Evolutionary conservation across 2,797 vertebrate genomes (phyloP).

Genomic region (Phrynocephalus vlangalii): DNA sequence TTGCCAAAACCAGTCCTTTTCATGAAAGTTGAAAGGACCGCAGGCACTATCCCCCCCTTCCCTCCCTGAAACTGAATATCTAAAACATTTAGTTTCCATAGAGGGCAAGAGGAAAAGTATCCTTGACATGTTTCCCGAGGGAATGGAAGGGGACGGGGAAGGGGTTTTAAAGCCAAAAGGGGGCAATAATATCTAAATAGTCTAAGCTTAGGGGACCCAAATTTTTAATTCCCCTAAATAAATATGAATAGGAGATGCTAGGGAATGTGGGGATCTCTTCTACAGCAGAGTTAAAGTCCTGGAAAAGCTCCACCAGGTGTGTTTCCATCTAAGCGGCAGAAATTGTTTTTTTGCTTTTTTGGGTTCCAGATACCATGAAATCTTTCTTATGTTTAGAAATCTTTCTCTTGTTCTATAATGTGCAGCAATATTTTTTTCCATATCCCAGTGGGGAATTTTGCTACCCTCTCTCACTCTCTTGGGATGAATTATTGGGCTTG

Average conservation of each 20-base stretch:
- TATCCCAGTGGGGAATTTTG: slow-evolving; percentile 12
- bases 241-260: not conserved
- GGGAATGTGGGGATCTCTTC: not conserved
- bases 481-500: slow-evolving; percentile 36
- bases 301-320: not conserved
- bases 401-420: slow-evolving; percentile 1
- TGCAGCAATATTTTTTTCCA: slow-evolving; percentile 21
- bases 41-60: too few relatives aligned
- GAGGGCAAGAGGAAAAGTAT: not conserved
- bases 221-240: slow-evolving; percentile 4
- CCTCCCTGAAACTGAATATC: not conserved
- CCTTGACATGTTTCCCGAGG: not conserved
- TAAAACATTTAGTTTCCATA: not conserved
- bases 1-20: not conserved
- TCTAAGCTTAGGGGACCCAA: not conserved
- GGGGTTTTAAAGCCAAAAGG: not conserved
- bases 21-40: not conserved
- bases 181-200: not conserved
- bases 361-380: too few relatives aligned
- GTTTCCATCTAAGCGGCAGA: not conserved
- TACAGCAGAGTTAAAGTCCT: not conserved
- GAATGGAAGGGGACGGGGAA: not conserved
- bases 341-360: too few relatives aligned
- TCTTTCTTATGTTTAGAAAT: slow-evolving; percentile 6
- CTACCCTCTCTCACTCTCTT: slow-evolving; percentile 4